A percentile compares a stretch with the other conserved stretches of the same genome.
Conservation (phyloP, 1,140 invertebrate species). For the Scaptodrosophila lebanonensis region DNA sequence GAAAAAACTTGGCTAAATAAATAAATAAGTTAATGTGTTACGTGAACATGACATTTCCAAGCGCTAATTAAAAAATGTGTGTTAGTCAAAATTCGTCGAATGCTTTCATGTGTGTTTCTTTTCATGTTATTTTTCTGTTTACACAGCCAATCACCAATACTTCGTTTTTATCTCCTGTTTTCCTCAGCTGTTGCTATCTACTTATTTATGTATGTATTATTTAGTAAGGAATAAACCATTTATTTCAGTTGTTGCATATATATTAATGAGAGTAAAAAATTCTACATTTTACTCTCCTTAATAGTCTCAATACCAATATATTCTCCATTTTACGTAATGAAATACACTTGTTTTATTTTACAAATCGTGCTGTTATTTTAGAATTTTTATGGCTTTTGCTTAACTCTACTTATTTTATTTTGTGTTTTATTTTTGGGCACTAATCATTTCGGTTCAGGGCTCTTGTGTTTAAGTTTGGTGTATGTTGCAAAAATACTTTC, state of each 20-base stretch:
- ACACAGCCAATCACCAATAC: slow-evolving; percentile 69
- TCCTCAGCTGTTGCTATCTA: slow-evolving; percentile 7
- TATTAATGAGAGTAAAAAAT: no score
- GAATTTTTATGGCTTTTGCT: slow-evolving; percentile 63
- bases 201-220: slow-evolving; percentile 19
- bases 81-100: slow-evolving; percentile 19
- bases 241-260: no score
- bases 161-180: slow-evolving; percentile 11
- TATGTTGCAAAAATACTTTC: slow-evolving; percentile 37
- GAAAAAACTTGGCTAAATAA: no score
- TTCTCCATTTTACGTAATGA: slow-evolving; percentile 43
- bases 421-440: slow-evolving; percentile 53
- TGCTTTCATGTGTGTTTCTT: slow-evolving; percentile 8
- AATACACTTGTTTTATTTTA: slow-evolving; percentile 31
- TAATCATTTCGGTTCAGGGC: slow-evolving; percentile 72
- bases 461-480: slow-evolving; percentile 26
- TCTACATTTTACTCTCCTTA: no score
- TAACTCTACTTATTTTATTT: slow-evolving; percentile 53
- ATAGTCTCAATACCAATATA: slow-evolving; percentile 54
- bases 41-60: background rate
- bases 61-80: background rate
- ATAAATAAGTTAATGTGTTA: no score
- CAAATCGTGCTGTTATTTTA: slow-evolving; percentile 67
- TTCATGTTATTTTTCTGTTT: slow-evolving; percentile 29
- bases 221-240: slow-evolving; percentile 25